Evolutionary conservation across 1,140 invertebrate species (phyloP).

Genomic region (Brachionus asplanchnoidis): DNA sequence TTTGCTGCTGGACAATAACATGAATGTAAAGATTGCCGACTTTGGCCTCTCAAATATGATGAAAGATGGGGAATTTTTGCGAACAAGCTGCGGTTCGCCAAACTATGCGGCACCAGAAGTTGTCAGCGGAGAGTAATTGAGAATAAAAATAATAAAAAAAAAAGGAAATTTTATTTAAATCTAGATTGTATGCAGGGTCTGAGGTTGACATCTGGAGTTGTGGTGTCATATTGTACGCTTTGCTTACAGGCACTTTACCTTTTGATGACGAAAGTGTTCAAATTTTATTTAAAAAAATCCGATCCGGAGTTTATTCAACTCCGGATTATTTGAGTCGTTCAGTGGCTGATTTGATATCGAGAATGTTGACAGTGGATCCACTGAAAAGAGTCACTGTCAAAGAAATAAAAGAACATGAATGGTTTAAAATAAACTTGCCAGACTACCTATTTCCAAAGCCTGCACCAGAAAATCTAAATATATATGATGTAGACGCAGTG

Average conservation of each 20-base stretch:
- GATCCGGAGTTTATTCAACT: conserved; percentile 87
- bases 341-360: conserved; percentile 86
- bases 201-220: conserved; percentile 99
- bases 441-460: conserved; percentile 92
- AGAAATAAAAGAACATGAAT: conserved; percentile 96
- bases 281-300: conserved; percentile 90
- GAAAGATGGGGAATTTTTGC: conserved; percentile 97
- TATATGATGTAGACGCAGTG: conserved; percentile 92
- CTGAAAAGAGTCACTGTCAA: conserved; percentile 93
- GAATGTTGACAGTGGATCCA: conserved; percentile 97
- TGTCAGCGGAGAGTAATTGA: conserved; percentile 80
- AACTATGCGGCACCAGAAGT: conserved; percentile 99
- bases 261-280: conserved; percentile 99
- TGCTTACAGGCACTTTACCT: conserved; percentile 95
- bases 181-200: conserved; percentile 81
- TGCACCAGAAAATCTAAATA: conserved; percentile 90
- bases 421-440: conserved; percentile 95
- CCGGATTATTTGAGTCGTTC: conserved; percentile 94
- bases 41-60: conserved; percentile 99
- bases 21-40: conserved; percentile 98
- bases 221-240: conserved; percentile 94
- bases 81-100: conserved; percentile 96
- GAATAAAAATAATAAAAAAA: conserved; percentile 21
- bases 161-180: conserved; percentile 45
- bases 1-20: conserved; percentile 86